Conservation (phyloP, 2,888 invertebrate species). For the Hylaea fasciaria region DNA sequence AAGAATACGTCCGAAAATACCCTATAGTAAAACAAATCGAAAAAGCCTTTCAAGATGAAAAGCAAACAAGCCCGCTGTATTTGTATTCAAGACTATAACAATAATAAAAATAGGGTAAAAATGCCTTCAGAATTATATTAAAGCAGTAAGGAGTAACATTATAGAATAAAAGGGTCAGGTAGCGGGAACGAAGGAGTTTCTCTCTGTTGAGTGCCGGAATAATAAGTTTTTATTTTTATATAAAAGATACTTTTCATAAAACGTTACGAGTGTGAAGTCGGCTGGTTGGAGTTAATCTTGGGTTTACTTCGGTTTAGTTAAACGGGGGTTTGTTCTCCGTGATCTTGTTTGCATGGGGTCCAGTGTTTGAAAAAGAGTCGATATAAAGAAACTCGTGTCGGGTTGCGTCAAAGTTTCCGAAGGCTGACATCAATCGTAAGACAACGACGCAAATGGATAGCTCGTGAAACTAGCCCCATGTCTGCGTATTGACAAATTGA, state of each 20-base stretch:
- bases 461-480: too few relatives aligned
- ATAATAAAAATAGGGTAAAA: conserved; percentile 62
- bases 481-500: too few relatives aligned
- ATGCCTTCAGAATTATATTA: conserved; percentile 47
- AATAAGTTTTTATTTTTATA: conserved; percentile 29
- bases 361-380: background rate
- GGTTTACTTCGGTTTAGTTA: conserved; percentile 19
- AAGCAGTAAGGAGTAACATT: conserved; percentile 44
- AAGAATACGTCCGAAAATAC: background rate
- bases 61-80: conserved; percentile 55
- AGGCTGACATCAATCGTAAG: too few relatives aligned
- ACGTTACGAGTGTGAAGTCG: conserved; percentile 19
- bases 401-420: background rate
- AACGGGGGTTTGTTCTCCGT: conserved; percentile 9
- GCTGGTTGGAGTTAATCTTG: conserved; percentile 19
- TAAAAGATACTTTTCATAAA: conserved; percentile 25
- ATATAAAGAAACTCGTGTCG: background rate
- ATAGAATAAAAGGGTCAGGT: conserved; percentile 39
- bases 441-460: too few relatives aligned
- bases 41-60: conserved; percentile 26
- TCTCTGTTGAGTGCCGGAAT: conserved; percentile 7
- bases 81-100: conserved; percentile 59
- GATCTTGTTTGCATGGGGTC: conserved; percentile 7
- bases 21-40: conserved; percentile 8
- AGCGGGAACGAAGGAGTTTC: conserved; percentile 7